Conservation (phyloP, 2,797 vertebrate species). For the Loris lydekkerianus region DNA sequence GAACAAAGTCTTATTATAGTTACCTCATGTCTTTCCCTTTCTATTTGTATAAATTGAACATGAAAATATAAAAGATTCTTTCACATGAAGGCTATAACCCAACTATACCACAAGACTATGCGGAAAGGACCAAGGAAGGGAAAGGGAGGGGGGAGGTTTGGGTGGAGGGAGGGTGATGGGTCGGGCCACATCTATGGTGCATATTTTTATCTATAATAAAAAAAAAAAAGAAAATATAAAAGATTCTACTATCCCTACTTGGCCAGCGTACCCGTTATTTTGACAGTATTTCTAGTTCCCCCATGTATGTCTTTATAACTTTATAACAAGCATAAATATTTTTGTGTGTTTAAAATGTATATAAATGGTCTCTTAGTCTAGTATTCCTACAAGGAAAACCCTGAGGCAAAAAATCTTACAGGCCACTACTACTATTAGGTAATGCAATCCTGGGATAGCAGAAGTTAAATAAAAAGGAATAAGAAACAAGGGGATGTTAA, state of each 20-base stretch:
- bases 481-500: neutral
- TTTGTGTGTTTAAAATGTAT: neutral
- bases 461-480: conserved; percentile 3
- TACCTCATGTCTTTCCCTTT: neutral
- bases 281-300: neutral
- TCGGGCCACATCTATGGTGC: too few species aligned
- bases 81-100: too few species aligned
- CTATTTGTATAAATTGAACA: neutral
- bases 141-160: too few species aligned
- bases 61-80: neutral
- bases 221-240: neutral
- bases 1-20: neutral
- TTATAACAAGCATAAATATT: conserved; percentile 8
- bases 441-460: neutral
- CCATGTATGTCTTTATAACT: neutral
- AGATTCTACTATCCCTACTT: neutral
- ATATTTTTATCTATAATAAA: too few species aligned
- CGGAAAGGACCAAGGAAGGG: too few species aligned
- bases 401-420: neutral
- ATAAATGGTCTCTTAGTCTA: neutral
- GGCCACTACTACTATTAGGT: neutral
- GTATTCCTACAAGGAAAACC: neutral
- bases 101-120: too few species aligned
- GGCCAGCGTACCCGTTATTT: neutral
- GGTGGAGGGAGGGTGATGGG: too few species aligned